phyloP scores from a whole-genome alignment of 64 coral and sea anemone species.

The Trachythela sp. region DNA sequence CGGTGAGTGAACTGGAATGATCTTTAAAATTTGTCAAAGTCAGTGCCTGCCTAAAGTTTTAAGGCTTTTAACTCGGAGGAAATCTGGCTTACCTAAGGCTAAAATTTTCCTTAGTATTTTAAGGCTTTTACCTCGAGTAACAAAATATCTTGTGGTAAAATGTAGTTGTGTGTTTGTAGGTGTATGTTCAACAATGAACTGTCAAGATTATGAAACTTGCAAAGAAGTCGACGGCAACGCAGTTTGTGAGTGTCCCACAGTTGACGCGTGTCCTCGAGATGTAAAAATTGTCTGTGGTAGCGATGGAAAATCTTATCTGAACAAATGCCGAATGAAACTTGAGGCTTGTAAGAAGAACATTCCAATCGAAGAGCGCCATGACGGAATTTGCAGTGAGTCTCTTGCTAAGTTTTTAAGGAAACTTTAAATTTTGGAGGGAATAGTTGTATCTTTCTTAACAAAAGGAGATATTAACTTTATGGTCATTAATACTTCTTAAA shows the following conservation, averaged over 20 bases:
- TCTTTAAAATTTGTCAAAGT: no score
- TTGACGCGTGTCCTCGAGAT: slow-evolving; percentile 57
- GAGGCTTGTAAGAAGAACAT: slow-evolving; percentile 50
- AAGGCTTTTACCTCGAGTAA: no score
- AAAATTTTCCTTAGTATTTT: no score
- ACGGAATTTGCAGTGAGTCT: slow-evolving; percentile 62
- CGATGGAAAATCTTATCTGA: slow-evolving; percentile 51
- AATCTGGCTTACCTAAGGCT: no score
- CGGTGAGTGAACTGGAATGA: slow-evolving; percentile 32
- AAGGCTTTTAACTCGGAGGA: no score
- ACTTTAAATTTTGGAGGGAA: no score
- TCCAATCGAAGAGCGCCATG: slow-evolving; percentile 3
- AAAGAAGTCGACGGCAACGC: slow-evolving; percentile 29
- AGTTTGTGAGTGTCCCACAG: slow-evolving; percentile 54
- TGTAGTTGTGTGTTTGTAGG: not conserved
- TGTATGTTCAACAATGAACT: slow-evolving; percentile 32
- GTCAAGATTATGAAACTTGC: slow-evolving; percentile 39
- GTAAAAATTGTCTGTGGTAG: slow-evolving; percentile 58
- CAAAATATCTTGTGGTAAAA: not conserved
- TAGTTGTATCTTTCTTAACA: no score
- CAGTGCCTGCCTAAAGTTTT: no score
- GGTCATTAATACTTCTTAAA: no score
- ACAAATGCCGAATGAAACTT: slow-evolving; percentile 51
- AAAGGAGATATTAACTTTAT: no score
- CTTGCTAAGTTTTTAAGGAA: no score